phyloP scores from a whole-genome alignment of 1,140 invertebrate species.

The Drosophila nigrodunni region DNA sequence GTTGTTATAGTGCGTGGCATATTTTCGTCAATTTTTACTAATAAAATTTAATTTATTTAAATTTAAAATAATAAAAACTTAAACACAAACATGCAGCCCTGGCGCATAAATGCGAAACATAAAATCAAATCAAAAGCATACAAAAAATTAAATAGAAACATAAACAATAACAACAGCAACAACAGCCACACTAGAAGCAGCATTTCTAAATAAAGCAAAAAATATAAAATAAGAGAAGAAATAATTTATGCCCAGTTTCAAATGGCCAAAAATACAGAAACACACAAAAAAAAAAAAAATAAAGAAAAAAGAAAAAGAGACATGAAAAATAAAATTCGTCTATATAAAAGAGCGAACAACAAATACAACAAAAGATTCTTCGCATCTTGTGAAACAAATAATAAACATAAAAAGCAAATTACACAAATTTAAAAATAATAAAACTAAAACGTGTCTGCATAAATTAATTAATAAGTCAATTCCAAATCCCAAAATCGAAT shows the following conservation, averaged over 20 bases:
- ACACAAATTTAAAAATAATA: conserved; percentile 83
- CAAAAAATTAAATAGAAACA: conserved; percentile 40
- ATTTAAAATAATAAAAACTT: conserved; percentile 63
- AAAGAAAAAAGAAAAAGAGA: conserved; percentile 28
- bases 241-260: conserved; percentile 78
- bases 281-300: not conserved
- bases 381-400: conserved; percentile 44
- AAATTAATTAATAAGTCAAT: conserved; percentile 85
- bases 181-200: not conserved
- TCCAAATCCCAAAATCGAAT: conserved; percentile 46
- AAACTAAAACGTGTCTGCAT: conserved; percentile 84
- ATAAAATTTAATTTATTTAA: conserved; percentile 84
- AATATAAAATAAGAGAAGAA: conserved; percentile 60
- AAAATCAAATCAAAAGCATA: conserved; percentile 55
- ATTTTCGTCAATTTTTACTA: conserved; percentile 79
- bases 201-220: conserved; percentile 62
- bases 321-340: conserved; percentile 40
- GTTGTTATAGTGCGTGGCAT: conserved; percentile 66
- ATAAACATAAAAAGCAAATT: conserved; percentile 67
- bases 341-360: conserved; percentile 30
- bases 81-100: conserved; percentile 43
- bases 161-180: conserved; percentile 33
- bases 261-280: conserved; percentile 43
- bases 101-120: conserved; percentile 35
- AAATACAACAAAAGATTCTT: conserved; percentile 46